These are phyloP conservation scores for Macropodus opercularis DNA, from an alignment of 2,797 vertebrate genomes.

Conservation along the genomic window DNA sequence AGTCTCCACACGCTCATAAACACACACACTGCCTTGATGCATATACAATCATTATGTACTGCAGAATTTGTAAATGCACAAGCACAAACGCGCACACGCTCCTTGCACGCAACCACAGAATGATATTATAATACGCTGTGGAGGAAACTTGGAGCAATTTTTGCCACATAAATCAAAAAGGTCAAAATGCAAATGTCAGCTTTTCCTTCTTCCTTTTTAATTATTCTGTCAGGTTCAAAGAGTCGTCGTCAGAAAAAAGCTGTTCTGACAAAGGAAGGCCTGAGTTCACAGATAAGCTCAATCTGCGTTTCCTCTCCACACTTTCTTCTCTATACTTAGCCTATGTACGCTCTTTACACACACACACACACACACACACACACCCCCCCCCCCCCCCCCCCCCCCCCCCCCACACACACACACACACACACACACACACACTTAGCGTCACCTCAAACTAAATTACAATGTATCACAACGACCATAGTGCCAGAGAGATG, in stretches of 20 bases:
- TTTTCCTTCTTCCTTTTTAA: slow-evolving; percentile 74
- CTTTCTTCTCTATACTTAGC: slow-evolving; percentile 53
- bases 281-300: slow-evolving; percentile 81
- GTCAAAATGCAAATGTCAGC: slow-evolving; percentile 84
- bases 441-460: slow-evolving; percentile 61
- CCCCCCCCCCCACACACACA: too few species aligned
- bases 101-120: slow-evolving; percentile 20
- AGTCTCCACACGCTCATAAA: slow-evolving; percentile 48
- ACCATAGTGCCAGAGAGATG: slow-evolving; percentile 44
- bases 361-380: too few species aligned
- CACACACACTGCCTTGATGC: slow-evolving; percentile 43
- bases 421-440: slow-evolving; percentile 48
- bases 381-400: too few species aligned
- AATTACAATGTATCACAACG: slow-evolving; percentile 66
- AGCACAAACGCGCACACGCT: slow-evolving; percentile 14
- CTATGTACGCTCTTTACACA: slow-evolving; percentile 53
- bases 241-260: slow-evolving; percentile 67
- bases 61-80: slow-evolving; percentile 13
- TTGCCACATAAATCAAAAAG: slow-evolving; percentile 75
- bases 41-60: slow-evolving; percentile 23
- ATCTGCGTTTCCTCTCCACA: slow-evolving; percentile 74
- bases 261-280: slow-evolving; percentile 68
- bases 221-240: slow-evolving; percentile 84
- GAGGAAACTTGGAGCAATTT: slow-evolving; percentile 62
- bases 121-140: slow-evolving; percentile 63